These are phyloP conservation scores for Goniozus legneri DNA, from an alignment of 1,140 invertebrate species.

Conservation along the genomic window DNA sequence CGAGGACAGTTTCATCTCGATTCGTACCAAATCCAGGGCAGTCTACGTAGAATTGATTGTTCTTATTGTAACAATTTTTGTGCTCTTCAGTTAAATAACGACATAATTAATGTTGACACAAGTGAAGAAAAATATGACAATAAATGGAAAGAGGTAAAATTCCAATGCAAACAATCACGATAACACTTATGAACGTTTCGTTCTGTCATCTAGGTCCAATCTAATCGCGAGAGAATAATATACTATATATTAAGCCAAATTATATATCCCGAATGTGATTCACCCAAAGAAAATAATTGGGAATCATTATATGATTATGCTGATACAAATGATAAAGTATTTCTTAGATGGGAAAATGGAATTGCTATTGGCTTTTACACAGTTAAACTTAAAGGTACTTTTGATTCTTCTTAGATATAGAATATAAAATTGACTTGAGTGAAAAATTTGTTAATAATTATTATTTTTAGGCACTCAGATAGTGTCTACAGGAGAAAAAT, in stretches of 20 bases:
- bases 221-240: conserved; percentile 20
- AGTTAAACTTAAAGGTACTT: conserved; percentile 23
- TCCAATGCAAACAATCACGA: background rate
- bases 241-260: conserved; percentile 26
- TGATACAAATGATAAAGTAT: conserved; percentile 18
- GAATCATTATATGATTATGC: conserved; percentile 23
- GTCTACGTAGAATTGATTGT: conserved; percentile 20
- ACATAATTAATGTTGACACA: conserved; percentile 20
- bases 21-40: conserved; percentile 9
- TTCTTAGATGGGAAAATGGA: conserved; percentile 22
- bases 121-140: conserved; percentile 12
- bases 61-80: conserved; percentile 16
- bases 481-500: conserved; percentile 9
- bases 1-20: conserved; percentile 10
- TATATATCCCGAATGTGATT: conserved; percentile 24
- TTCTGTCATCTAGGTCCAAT: conserved; percentile 11
- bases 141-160: conserved; percentile 20
- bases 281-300: conserved; percentile 17
- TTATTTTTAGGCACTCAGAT: conserved; percentile 21
- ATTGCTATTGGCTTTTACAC: conserved; percentile 30
- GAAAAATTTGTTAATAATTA: conserved; percentile 6
- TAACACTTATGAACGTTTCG: background rate
- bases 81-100: conserved; percentile 9
- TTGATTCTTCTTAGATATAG: background rate
- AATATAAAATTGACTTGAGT: background rate